Evolutionary conservation across 2,888 invertebrate genomes (phyloP).

Genomic region (Phymatocera aterrima): DNA sequence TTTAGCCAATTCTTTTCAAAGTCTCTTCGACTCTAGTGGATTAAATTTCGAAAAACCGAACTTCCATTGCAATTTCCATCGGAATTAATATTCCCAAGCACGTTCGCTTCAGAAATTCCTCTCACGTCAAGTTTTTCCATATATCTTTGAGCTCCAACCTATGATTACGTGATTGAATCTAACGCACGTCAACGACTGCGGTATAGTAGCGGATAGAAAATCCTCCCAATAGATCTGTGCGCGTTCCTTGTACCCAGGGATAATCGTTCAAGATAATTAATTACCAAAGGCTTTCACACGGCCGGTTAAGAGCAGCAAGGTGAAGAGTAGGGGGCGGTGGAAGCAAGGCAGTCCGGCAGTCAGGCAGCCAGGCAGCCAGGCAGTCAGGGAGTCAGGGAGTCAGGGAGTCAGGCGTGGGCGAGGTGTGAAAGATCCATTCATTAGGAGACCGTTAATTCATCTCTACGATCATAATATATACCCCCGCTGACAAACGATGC

Average conservation of each 20-base stretch:
- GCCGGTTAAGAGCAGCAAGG: conserved; percentile 2
- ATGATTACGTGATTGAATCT: conserved; percentile 6
- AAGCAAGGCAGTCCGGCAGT: neutral
- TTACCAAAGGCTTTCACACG: conserved; percentile 43
- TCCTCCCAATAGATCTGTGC: conserved; percentile 27
- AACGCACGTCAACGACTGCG: neutral
- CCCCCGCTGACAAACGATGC: conserved; percentile 39
- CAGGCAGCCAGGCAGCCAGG: conserved; percentile 50
- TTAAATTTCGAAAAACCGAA: no score
- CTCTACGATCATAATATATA: conserved; percentile 44
- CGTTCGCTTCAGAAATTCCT: no score
- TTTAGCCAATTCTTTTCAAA: no score
- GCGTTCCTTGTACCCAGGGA: neutral
- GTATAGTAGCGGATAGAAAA: conserved; percentile 28
- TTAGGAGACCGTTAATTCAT: conserved; percentile 55
- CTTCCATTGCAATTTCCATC: no score
- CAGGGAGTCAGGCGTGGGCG: conserved; percentile 57
- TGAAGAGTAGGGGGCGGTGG: conserved; percentile 45
- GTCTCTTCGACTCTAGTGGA: no score
- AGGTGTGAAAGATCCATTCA: conserved; percentile 66
- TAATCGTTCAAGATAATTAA: conserved; percentile 38
- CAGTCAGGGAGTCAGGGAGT: conserved; percentile 47
- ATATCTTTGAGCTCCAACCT: no score
- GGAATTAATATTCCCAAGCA: no score
- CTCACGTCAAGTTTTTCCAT: no score